Conservation (phyloP, 2,113 vertebrate genomes). For the Alethe castanea region DNA sequence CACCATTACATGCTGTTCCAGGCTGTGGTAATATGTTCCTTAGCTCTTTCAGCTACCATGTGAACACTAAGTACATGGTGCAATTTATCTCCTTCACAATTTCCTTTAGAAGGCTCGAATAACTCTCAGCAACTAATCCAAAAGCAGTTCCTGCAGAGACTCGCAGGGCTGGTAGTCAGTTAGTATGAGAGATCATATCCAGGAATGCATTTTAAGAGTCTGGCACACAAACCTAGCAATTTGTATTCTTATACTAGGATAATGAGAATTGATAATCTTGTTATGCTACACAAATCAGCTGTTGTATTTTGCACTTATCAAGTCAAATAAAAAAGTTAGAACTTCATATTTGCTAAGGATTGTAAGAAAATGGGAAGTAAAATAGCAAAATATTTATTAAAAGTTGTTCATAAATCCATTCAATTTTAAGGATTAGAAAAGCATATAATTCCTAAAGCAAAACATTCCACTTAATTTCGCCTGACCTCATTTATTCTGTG, state of each 20-base stretch:
- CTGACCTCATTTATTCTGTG: background rate
- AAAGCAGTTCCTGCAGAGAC: background rate
- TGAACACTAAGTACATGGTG: background rate
- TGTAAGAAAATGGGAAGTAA: background rate
- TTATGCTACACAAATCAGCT: background rate
- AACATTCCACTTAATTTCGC: background rate
- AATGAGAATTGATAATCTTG: background rate
- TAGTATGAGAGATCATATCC: background rate
- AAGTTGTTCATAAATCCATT: background rate
- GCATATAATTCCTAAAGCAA: background rate
- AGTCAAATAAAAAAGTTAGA: background rate
- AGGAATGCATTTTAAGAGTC: background rate
- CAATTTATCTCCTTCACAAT: background rate
- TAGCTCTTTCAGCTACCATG: background rate
- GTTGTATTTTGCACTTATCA: background rate
- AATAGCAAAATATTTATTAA: background rate
- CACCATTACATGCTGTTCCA: background rate
- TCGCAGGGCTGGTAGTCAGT: fast-evolving
- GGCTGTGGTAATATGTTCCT: background rate
- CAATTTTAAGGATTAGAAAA: background rate
- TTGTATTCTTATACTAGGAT: background rate
- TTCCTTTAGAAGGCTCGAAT: background rate
- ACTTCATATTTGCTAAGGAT: background rate
- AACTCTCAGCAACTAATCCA: background rate
- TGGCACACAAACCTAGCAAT: background rate